Base-by-base conservation (phyloP, 2,888 invertebrate genomes). In the Anthophora plumipes region DNA sequence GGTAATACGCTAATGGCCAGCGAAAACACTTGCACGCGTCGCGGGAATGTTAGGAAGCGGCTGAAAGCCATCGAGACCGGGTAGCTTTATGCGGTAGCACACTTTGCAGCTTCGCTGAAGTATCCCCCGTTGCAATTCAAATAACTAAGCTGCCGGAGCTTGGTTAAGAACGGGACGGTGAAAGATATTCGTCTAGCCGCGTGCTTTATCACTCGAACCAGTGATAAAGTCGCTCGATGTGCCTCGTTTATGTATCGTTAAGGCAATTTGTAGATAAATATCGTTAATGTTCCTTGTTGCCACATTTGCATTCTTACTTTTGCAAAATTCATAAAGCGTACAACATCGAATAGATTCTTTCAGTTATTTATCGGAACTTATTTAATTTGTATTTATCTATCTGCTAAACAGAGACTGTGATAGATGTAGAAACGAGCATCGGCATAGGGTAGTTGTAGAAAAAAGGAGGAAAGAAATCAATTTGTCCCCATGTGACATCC, bases 401-500 rank as follows among this genome's bases (percentile, higher is more conserved):
- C 57, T 31, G 67, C 64, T 20, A 67, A 46, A 69, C 48, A 11
- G 46, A 22, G 25, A 22, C 43, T 8, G 66, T 25, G 9, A 8
- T 1, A 52, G 67, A 25, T n/a, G 64, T 11, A 4, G 37, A 20
- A 9, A 50, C 14, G 50, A 5, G 50, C 50, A 20, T 14, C 17
- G 2, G 37, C 41, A 2, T n/a, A 20, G 64, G 64, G 64, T 39
- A 8, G 48, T 17, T 14, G 55, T 57, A 7, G 67, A 11, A 17
- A 17, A 8, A 3, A 39, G 7, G 11, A 52, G 9, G 14, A 70
- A 85, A 85, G 89, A 91, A 92, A 92, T 91, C 92, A 92, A 91
- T 92, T 92, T 91, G 89, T 88, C 85, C 86, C 83, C 73, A 85
- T 89, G 90, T 86, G 87, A 91, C 89, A 86, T 90, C 89, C 90